Conservation (phyloP, 2,113 vertebrate genomes). For the Crocuta crocuta region DNA sequence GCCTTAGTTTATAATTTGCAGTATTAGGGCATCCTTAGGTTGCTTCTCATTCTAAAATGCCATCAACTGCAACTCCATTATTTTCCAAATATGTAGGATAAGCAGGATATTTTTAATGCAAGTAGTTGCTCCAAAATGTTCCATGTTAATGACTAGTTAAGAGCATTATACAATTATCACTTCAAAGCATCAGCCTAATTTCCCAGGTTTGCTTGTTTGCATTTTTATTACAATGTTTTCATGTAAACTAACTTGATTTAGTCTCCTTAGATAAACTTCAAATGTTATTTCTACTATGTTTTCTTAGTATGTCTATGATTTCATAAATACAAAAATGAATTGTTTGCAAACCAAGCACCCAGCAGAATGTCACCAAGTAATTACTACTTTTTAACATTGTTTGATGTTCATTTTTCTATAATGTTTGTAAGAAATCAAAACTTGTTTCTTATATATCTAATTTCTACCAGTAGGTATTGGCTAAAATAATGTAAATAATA, state of each 20-base stretch:
- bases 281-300: background rate
- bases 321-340: background rate
- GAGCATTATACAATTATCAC: background rate
- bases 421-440: background rate
- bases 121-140: background rate
- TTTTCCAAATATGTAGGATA: background rate
- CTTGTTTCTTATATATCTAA: background rate
- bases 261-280: background rate
- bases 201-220: background rate
- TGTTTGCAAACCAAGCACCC: background rate
- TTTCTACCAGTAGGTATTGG: background rate
- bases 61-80: background rate
- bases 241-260: background rate
- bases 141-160: background rate
- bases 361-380: background rate
- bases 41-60: background rate
- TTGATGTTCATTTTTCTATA: background rate
- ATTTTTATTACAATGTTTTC: background rate
- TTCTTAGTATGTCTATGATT: background rate
- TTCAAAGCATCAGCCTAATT: background rate
- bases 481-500: background rate
- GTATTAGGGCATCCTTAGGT: accelerated
- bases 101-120: background rate
- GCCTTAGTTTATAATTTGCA: too few species aligned
- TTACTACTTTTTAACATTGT: background rate